phyloP scores from a whole-genome alignment of 2,113 vertebrate genomes.

The Chrysemys picta region DNA sequence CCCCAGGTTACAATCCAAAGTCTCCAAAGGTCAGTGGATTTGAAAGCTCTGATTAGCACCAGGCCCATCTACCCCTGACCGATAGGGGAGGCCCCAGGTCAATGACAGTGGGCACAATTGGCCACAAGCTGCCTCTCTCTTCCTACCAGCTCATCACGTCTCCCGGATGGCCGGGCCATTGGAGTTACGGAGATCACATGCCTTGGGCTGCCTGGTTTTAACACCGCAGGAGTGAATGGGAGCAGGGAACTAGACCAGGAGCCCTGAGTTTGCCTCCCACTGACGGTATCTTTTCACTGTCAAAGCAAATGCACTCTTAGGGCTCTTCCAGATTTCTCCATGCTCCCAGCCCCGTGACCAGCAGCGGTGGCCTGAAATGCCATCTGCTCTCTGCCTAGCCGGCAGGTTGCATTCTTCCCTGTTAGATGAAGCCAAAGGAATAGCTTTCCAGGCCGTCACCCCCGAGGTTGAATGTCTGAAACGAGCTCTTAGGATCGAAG shows the following conservation, averaged over 20 bases:
- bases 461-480: fast-evolving
- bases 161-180: neutral
- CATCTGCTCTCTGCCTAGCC: neutral
- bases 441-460: fast-evolving
- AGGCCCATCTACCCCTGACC: neutral
- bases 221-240: neutral
- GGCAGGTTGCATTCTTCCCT: neutral
- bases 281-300: neutral
- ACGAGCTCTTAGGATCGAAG: neutral
- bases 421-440: neutral
- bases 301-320: neutral
- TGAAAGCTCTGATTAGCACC: neutral
- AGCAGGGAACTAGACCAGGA: neutral
- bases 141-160: neutral
- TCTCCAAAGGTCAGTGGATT: neutral
- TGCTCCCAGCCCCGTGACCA: neutral
- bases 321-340: neutral
- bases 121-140: neutral
- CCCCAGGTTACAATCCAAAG: too few relatives aligned
- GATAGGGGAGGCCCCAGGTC: neutral
- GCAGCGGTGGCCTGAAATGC: neutral
- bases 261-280: neutral
- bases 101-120: neutral
- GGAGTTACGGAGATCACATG: neutral
- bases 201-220: neutral